Percentiles rank a stretch among this genome's conserved stretches.
Conservation (phyloP, 1,140 invertebrate genomes). For the Procambarus clarkii region DNA sequence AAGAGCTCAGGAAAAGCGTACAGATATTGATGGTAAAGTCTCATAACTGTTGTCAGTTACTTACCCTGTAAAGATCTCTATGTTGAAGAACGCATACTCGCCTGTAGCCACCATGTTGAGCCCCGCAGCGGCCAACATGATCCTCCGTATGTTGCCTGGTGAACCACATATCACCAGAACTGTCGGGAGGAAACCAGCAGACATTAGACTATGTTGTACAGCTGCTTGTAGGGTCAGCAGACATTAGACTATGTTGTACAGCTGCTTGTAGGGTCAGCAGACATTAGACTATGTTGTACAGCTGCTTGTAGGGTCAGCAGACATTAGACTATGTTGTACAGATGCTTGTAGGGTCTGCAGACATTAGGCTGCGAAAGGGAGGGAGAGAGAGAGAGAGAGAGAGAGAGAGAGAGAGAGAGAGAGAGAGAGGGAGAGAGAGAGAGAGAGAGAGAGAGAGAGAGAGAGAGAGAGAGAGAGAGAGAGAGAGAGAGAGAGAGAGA, state of each 20-base stretch:
- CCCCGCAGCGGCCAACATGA: conserved; percentile 92
- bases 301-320: neutral
- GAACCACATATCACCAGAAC: conserved; percentile 96
- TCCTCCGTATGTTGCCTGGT: conserved; percentile 89
- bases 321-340: neutral
- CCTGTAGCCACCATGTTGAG: conserved; percentile 95
- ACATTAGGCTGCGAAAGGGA: too few relatives aligned
- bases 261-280: too few relatives aligned
- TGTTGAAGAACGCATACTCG: conserved; percentile 98
- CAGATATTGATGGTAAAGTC: too few relatives aligned
- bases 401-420: too few relatives aligned
- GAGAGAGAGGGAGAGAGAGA: too few relatives aligned
- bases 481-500: too few relatives aligned
- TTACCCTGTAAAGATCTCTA: conserved; percentile 96
- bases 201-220: neutral
- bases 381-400: too few relatives aligned
- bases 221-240: too few relatives aligned
- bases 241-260: neutral
- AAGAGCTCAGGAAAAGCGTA: too few relatives aligned
- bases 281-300: too few relatives aligned
- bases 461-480: too few relatives aligned
- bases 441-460: too few relatives aligned
- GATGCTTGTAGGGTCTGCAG: neutral
- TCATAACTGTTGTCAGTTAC: conserved; percentile 72
- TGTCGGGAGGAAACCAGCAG: conserved; percentile 77